These are phyloP conservation scores for Tiliqua scincoides DNA, from an alignment of 2,113 vertebrate genomes.

Conservation along the genomic window DNA sequence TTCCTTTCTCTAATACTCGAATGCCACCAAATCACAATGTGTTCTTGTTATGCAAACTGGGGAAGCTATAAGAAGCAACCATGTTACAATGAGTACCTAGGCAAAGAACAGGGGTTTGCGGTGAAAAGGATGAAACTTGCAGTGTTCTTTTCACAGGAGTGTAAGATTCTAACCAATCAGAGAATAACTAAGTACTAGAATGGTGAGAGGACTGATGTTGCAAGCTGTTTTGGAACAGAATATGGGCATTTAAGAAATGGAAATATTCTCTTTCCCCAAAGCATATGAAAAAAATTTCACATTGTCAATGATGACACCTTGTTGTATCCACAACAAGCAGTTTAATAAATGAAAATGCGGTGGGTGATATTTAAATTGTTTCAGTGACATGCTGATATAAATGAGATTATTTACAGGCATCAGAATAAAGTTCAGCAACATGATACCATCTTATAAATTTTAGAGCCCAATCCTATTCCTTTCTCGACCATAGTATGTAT, in stretches of 20 bases:
- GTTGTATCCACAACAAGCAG: not conserved
- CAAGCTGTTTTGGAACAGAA: not conserved
- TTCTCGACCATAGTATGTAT: too few relatives aligned
- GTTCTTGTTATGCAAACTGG: not conserved
- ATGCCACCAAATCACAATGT: not conserved
- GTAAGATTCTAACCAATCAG: constrained; percentile 4
- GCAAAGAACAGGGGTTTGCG: not conserved
- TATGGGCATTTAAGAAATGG: not conserved
- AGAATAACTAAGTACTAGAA: not conserved
- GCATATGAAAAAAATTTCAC: not conserved
- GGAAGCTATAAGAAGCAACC: not conserved
- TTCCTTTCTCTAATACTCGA: not conserved
- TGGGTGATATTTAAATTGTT: not conserved
- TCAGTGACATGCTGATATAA: not conserved
- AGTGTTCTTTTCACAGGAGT: not conserved
- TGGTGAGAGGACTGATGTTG: rapidly evolving
- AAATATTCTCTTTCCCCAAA: not conserved
- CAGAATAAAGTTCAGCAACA: not conserved
- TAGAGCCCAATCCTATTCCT: too few relatives aligned
- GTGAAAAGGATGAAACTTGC: not conserved
- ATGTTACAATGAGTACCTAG: not conserved
- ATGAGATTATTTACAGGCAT: not conserved
- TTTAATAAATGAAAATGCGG: not conserved
- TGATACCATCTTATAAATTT: not conserved
- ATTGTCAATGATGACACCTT: not conserved